A percentile compares a stretch with the other conserved stretches of the same genome.
Conservation (phyloP, 2,888 invertebrate species). For the Caenorhabditis drosophilae region DNA sequence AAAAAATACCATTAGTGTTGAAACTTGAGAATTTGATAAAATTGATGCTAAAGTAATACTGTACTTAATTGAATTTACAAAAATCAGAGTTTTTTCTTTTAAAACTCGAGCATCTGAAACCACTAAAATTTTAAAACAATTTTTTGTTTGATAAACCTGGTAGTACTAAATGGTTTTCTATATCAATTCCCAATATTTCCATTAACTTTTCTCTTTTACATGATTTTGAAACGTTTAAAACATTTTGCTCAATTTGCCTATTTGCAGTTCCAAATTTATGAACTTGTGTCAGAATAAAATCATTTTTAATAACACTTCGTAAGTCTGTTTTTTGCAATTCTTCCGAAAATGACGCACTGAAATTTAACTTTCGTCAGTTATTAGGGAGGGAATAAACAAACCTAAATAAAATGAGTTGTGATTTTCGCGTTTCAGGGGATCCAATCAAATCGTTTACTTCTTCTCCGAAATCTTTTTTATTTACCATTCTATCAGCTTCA, state of each 20-base stretch:
- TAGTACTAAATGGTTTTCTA: slow-evolving; percentile 3
- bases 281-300: slow-evolving; percentile 21
- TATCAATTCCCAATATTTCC: slow-evolving; percentile 24
- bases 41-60: slow-evolving; percentile 11
- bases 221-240: slow-evolving; percentile 2
- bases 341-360: slow-evolving; percentile 31
- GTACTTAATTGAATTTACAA: slow-evolving; percentile 26
- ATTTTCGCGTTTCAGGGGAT: slow-evolving; percentile 6
- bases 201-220: slow-evolving; percentile 13
- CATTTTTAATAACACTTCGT: slow-evolving; percentile 17
- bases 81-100: slow-evolving; percentile 29
- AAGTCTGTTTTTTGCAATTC: slow-evolving; percentile 15
- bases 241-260: slow-evolving; percentile 16
- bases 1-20: slow-evolving; percentile 12
- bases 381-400: background rate
- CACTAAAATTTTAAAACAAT: background rate
- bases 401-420: slow-evolving; percentile 27
- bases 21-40: slow-evolving; percentile 4
- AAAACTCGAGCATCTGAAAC: slow-evolving; percentile 11
- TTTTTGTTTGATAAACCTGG: slow-evolving; percentile 1
- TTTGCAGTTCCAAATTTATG: slow-evolving; percentile 35
- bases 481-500: slow-evolving; percentile 34
- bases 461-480: slow-evolving; percentile 20
- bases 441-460: slow-evolving; percentile 20
- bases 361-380: slow-evolving; percentile 3